Base-by-base conservation (phyloP, 92 coral and sea anemone genomes). In the Phymanthus crucifer region DNA sequence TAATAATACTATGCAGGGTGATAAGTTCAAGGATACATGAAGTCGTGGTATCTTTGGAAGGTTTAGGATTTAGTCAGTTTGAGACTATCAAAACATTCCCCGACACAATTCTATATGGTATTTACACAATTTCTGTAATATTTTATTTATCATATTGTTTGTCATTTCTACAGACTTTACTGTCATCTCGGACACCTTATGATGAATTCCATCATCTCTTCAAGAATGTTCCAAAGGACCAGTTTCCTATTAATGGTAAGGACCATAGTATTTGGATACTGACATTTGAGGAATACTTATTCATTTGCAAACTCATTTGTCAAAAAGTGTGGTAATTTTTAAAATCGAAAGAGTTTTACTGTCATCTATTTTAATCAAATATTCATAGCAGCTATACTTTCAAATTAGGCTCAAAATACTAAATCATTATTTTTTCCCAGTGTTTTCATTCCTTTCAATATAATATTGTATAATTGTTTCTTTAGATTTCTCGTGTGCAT, bases 121-220 rank as follows among this genome's bases (percentile, higher is more conserved):
- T n/a, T n/a, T n/a, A n/a, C n/a, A n/a, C n/a, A n/a, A n/a, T n/a
- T n/a, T n/a, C n/a, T n/a, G n/a, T n/a, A n/a, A n/a, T n/a, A n/a
- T n/a, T 11, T 38, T 5, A 38, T 10, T 48, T 21, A 18, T 52
- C 19, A 3, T 1, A 38, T 21, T 68, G 4, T 23, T n/a, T 38
- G 34, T 77, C 77, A 72, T 54, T 6, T 50, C 54, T 77, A 23
- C 82, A 95, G 99, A 91, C 95, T 65, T 84, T 95, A 18, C 88
- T 95, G 23, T 93, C 99, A 11, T 84, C 97, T 13, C 80, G 94
- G 32, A 93, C 94, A 40, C 97, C 99, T 4, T 95, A 93, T 76
- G 99, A 95, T 52, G 99, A 95, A 78, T 95, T 95, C 57, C 99
- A 95, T 52, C 90, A 91, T 38, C 96, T 95, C 10, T 95, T 95